These are phyloP conservation scores for Aleiodes leptofemur DNA, from an alignment of 2,888 invertebrate genomes.

Conservation along the genomic window DNA sequence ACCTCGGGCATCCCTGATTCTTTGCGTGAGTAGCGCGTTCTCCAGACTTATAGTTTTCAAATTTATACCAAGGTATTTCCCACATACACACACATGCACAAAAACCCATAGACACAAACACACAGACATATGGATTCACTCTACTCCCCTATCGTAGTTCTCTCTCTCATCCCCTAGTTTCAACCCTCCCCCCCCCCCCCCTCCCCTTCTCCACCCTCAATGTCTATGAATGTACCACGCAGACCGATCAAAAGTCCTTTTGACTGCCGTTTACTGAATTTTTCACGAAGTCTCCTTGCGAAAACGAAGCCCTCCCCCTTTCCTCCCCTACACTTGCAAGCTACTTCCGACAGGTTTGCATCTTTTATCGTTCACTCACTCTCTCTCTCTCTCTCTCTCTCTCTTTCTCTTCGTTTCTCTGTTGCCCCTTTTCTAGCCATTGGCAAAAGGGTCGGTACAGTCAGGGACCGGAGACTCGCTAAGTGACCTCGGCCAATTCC, in stretches of 20 bases:
- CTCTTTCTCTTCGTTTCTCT: no score
- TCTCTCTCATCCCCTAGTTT: not conserved
- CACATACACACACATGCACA: not conserved
- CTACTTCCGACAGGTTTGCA: slow-evolving; percentile 60
- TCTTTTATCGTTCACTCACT: slow-evolving; percentile 56
- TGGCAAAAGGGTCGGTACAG: slow-evolving; percentile 39
- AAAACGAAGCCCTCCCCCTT: slow-evolving; percentile 1
- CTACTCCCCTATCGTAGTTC: slow-evolving; percentile 18
- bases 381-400: not conserved
- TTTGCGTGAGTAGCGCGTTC: slow-evolving; percentile 45
- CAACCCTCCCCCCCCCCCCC: no score
- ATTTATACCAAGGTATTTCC: slow-evolving; percentile 32
- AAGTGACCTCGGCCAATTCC: slow-evolving; percentile 36
- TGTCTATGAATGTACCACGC: slow-evolving; percentile 11
- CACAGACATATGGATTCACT: slow-evolving; percentile 20
- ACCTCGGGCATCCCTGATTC: slow-evolving; percentile 57
- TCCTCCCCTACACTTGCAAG: slow-evolving; percentile 4
- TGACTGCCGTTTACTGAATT: slow-evolving; percentile 63
- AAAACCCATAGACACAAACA: not conserved
- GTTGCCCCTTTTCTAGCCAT: slow-evolving; percentile 31
- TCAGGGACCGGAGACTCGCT: slow-evolving; percentile 32
- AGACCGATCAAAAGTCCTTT: slow-evolving; percentile 56
- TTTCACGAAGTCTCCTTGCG: slow-evolving; percentile 54
- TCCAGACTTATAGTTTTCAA: slow-evolving; percentile 30
- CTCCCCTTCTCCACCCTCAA: not conserved